phyloP scores from a whole-genome alignment of 2,888 invertebrate species.

The Lasioglossum vierecki region DNA sequence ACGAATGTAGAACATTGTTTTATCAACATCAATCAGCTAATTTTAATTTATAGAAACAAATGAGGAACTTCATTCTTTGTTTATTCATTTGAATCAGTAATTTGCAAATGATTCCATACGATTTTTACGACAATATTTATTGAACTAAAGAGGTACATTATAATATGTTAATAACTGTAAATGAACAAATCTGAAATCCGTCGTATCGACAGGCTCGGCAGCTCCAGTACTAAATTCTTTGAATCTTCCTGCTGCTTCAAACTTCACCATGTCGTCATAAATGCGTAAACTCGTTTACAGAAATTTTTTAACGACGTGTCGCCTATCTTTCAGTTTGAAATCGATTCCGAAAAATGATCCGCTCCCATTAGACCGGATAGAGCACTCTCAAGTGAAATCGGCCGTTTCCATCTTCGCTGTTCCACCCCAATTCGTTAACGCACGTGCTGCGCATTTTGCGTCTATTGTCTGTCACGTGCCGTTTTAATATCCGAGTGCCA shows the following conservation, averaged over 20 bases:
- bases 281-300: neutral
- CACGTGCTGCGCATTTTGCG: constrained; percentile 80
- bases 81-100: neutral
- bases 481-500: constrained; percentile 77
- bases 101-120: neutral
- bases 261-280: neutral
- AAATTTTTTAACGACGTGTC: neutral
- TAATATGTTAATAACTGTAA: neutral
- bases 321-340: neutral
- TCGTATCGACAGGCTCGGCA: neutral
- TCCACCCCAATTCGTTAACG: constrained; percentile 73
- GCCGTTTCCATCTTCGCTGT: constrained; percentile 57
- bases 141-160: neutral
- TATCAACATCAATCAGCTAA: neutral
- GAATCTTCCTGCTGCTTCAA: neutral
- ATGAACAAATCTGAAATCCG: neutral
- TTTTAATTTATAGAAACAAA: neutral
- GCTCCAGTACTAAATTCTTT: too few relatives aligned
- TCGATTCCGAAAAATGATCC: neutral
- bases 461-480: constrained; percentile 81
- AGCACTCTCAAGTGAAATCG: constrained; percentile 65
- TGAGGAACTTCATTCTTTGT: neutral
- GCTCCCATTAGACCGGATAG: neutral
- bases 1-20: neutral
- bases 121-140: neutral